These are phyloP conservation scores for Synanthedon vespiformis DNA, from an alignment of 2,888 invertebrate species.

Conservation along the genomic window DNA sequence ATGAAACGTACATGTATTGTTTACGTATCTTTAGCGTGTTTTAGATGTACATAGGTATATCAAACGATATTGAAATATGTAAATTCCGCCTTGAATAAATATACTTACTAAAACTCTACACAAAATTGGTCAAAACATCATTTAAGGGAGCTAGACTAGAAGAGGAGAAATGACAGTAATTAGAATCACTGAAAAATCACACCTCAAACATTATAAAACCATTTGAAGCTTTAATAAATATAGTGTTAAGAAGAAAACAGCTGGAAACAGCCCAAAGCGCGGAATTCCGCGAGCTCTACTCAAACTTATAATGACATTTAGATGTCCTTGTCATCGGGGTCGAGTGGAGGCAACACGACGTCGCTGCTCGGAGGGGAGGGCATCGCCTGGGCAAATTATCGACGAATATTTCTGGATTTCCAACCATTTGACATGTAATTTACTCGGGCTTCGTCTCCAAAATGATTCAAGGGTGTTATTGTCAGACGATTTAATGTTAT, in stretches of 20 bases:
- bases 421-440: slow-evolving; percentile 61
- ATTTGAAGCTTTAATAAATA: slow-evolving; percentile 23
- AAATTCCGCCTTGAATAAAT: too few relatives aligned
- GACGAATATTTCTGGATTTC: slow-evolving; percentile 57
- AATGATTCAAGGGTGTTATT: slow-evolving; percentile 51
- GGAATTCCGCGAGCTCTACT: slow-evolving; percentile 39
- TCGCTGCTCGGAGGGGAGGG: slow-evolving; percentile 5
- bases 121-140: too few relatives aligned
- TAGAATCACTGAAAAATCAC: too few relatives aligned
- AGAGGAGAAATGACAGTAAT: too few relatives aligned
- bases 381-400: slow-evolving; percentile 19
- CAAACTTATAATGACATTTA: slow-evolving; percentile 68
- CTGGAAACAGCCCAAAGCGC: slow-evolving; percentile 33
- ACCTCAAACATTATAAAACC: background rate
- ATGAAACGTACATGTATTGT: background rate
- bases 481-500: slow-evolving; percentile 49
- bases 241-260: slow-evolving; percentile 31
- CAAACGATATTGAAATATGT: too few relatives aligned
- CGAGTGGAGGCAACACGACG: slow-evolving; percentile 6
- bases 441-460: slow-evolving; percentile 31
- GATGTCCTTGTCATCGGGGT: slow-evolving; percentile 55
- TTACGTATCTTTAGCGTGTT: background rate
- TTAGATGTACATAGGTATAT: background rate
- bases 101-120: too few relatives aligned
- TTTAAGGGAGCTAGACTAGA: too few relatives aligned